Percentiles rank a stretch among this genome's conserved stretches.
Evolutionary conservation across 2,797 vertebrate genomes (phyloP).

Genomic region (Sebastes oblongus): DNA sequence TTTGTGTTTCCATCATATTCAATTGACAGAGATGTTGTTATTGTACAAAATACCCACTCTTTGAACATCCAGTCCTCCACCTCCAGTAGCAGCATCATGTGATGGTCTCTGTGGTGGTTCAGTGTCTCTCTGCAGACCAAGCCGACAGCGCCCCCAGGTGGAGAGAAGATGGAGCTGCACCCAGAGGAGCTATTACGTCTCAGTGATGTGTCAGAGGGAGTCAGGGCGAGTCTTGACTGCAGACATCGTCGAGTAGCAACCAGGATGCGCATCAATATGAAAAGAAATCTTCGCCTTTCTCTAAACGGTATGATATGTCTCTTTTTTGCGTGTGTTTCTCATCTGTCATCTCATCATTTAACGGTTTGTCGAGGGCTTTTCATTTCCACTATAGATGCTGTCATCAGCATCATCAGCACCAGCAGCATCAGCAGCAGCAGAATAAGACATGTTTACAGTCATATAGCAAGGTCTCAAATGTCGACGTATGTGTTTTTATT

Average conservation of each 20-base stretch:
- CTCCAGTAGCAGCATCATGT: not conserved
- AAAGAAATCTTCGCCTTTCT: conserved; percentile 29
- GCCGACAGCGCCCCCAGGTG: conserved; percentile 14
- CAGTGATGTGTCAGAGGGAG: conserved; percentile 69
- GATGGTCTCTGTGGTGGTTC: not conserved
- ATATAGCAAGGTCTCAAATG: not conserved
- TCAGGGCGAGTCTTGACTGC: conserved; percentile 83
- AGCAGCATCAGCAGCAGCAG: not conserved
- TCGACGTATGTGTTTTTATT: not conserved
- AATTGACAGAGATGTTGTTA: no score
- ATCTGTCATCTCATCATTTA: not conserved
- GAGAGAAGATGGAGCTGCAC: conserved; percentile 7
- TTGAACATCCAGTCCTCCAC: not conserved
- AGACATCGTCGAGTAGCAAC: conserved; percentile 60
- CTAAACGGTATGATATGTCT: conserved; percentile 42
- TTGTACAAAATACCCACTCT: not conserved
- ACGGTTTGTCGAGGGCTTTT: conserved; percentile 17
- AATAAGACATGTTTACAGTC: conserved; percentile 33
- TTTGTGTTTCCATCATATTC: not conserved
- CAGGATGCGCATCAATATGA: conserved; percentile 65
- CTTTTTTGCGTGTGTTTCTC: not conserved
- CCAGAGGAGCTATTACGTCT: conserved; percentile 57
- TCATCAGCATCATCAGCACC: not conserved
- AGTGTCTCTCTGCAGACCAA: not conserved
- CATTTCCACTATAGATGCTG: conserved; percentile 5